Base-by-base conservation (phyloP, 1,140 invertebrate species). In the Apis dorsata region DNA sequence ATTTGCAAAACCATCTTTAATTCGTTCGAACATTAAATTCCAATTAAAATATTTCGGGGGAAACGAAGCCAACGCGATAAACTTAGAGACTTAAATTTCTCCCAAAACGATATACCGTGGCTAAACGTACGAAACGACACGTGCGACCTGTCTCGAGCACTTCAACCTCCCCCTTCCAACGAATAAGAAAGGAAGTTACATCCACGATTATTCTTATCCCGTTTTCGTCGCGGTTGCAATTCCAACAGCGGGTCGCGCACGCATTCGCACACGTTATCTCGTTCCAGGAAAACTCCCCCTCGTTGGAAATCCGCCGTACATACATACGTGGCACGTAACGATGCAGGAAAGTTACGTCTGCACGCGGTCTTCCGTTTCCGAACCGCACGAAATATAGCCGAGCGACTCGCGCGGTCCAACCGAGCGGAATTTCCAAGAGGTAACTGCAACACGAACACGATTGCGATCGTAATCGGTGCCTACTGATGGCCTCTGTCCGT, bases 281-380 rank as follows among this genome's bases (percentile, higher is more conserved):
- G 78, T 75, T 75, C n/a, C 57, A 62, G 68, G 88, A 88, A 86
- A 88, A 89, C 86, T 86, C 34, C 79, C 73, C 69, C 34, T 44
- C 57, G 49, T 44, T 85, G 59, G 79, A 89, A 82, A 88, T 88
- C 82, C 76, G 81, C 86, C 83, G 87, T 34, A 34, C 34, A 34
- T 87, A 88, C 85, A 86, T 88, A 90, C 88, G 82, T 84, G 79
- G 77, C 88, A 90, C 87, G 83, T 90, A 90, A 90, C 82, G 69
- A 81, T 90, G 87, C 75, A 69, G 87, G 80, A 90, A 90, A 90
- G 89, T 90, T 90, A 90, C 85, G 86, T 82, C 78, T 86, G 83
- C 73, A 84, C 83, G 75, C 86, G 73, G 74, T 59, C 81, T 83
- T 84, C 75, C 57, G 57, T 63, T 24, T 80, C 44, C 72, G 34